Percentiles rank a stretch among this genome's conserved stretches.
Evolutionary conservation across 2,888 invertebrate genomes (phyloP).

Genomic region (Eristalis pertinax): DNA sequence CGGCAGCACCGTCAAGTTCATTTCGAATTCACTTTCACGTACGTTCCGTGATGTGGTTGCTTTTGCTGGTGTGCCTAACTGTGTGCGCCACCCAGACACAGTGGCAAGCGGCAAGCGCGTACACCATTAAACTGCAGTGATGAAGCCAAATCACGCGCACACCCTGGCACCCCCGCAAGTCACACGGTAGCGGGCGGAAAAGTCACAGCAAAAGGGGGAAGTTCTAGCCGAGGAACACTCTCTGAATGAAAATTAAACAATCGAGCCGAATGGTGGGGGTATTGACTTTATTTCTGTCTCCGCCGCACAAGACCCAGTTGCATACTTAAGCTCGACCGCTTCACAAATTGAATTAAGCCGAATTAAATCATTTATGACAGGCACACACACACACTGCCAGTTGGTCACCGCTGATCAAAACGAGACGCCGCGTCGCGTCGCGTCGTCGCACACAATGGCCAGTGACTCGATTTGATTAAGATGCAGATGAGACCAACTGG

Average conservation of each 20-base stretch:
- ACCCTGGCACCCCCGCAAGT: neutral
- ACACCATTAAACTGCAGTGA: constrained; percentile 14
- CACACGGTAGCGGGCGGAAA: neutral
- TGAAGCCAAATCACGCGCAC: constrained; percentile 23
- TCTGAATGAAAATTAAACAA: constrained; percentile 60
- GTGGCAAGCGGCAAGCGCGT: neutral
- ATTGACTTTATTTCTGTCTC: constrained; percentile 21
- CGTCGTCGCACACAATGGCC: constrained; percentile 37
- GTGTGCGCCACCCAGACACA: neutral
- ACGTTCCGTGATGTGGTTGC: constrained; percentile 1
- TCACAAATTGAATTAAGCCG: constrained; percentile 64
- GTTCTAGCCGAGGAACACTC: constrained; percentile 49
- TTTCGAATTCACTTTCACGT: constrained; percentile 64
- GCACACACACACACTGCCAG: neutral
- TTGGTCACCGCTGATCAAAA: constrained; percentile 25
- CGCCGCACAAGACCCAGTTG: constrained; percentile 48
- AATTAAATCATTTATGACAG: constrained; percentile 64
- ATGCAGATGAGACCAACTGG: constrained; percentile 1
- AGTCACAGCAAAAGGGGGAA: constrained; percentile 8
- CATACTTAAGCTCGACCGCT: constrained; percentile 38
- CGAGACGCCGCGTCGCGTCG: constrained; percentile 56
- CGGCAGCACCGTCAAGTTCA: constrained; percentile 38
- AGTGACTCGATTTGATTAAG: constrained; percentile 44
- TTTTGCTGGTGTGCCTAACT: constrained; percentile 15
- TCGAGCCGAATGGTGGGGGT: constrained; percentile 20